Percentiles rank a stretch among this genome's conserved stretches.
Evolutionary conservation across 2,888 invertebrate genomes (phyloP).

Genomic region (Tetramorium bicarinatum): DNA sequence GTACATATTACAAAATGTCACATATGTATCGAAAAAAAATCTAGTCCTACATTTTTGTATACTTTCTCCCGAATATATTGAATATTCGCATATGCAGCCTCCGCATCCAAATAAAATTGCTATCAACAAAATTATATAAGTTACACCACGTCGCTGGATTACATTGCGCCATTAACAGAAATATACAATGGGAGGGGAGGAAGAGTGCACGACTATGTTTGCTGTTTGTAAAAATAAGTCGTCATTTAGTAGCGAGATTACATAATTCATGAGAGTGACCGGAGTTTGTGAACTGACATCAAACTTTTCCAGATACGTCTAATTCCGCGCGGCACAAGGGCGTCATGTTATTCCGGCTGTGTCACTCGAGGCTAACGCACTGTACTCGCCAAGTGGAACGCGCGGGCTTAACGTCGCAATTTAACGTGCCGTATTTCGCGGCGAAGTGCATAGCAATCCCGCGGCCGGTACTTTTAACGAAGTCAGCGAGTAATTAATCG

Average conservation of each 20-base stretch:
- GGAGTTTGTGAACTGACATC: slow-evolving; percentile 54
- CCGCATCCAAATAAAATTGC: not conserved
- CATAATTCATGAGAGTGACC: slow-evolving; percentile 48
- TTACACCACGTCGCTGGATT: not conserved
- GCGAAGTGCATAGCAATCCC: slow-evolving; percentile 31
- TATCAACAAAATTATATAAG: not conserved
- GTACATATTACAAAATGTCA: not conserved
- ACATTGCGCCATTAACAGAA: not conserved
- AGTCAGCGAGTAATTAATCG: slow-evolving; percentile 44
- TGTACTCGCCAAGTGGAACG: slow-evolving; percentile 35
- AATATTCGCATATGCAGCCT: not conserved
- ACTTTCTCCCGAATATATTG: not conserved
- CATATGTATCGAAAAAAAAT: not conserved
- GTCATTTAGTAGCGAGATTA: slow-evolving; percentile 22
- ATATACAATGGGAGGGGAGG: not conserved
- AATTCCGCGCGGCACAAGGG: slow-evolving; percentile 28
- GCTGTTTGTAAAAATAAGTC: slow-evolving; percentile 32
- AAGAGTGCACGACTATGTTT: not conserved
- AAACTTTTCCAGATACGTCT: slow-evolving; percentile 48
- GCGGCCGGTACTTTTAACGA: slow-evolving; percentile 37
- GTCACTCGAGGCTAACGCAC: slow-evolving; percentile 40
- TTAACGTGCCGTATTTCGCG: slow-evolving; percentile 39
- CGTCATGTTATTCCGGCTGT: slow-evolving; percentile 47
- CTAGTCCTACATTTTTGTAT: not conserved
- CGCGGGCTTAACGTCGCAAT: slow-evolving; percentile 44